A percentile compares a stretch with the other conserved stretches of the same genome.
phyloP scores from a whole-genome alignment of 2,113 vertebrate genomes.

The Nibea albiflora region DNA sequence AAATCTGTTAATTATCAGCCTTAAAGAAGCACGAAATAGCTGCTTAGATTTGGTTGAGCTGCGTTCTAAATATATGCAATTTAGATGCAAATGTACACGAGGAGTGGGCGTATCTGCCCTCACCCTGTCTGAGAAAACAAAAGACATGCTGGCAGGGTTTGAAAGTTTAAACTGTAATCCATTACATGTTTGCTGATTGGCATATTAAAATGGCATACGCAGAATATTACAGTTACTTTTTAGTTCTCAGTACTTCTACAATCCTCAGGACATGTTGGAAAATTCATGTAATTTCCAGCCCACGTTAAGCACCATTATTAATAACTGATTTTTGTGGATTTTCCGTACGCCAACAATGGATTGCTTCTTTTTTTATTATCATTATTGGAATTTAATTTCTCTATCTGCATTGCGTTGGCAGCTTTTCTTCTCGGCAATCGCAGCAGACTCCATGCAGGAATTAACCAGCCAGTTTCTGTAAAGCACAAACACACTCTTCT shows the following conservation, averaged over 20 bases:
- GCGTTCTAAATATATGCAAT: constrained; percentile 32
- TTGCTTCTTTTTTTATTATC: background rate
- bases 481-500: constrained; percentile 62
- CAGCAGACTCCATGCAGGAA: constrained; percentile 38
- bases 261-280: background rate
- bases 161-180: constrained; percentile 37
- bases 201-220: background rate
- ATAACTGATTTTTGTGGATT: background rate
- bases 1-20: constrained; percentile 32
- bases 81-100: constrained; percentile 39
- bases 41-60: constrained; percentile 13
- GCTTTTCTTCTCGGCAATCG: constrained; percentile 42
- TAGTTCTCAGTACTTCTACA: background rate
- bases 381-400: constrained; percentile 35
- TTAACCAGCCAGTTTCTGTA: constrained; percentile 70
- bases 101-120: constrained; percentile 39
- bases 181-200: constrained; percentile 9
- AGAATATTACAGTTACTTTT: constrained; percentile 2
- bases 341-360: constrained; percentile 9
- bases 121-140: constrained; percentile 17
- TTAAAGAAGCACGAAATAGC: constrained; percentile 21
- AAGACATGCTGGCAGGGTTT: constrained; percentile 26
- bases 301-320: background rate
- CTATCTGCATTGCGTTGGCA: constrained; percentile 39
- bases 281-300: background rate